Percentiles rank a stretch among this genome's conserved stretches.
phyloP scores from a whole-genome alignment of 2,113 vertebrate genomes.

The Uropsilus gracilis region DNA sequence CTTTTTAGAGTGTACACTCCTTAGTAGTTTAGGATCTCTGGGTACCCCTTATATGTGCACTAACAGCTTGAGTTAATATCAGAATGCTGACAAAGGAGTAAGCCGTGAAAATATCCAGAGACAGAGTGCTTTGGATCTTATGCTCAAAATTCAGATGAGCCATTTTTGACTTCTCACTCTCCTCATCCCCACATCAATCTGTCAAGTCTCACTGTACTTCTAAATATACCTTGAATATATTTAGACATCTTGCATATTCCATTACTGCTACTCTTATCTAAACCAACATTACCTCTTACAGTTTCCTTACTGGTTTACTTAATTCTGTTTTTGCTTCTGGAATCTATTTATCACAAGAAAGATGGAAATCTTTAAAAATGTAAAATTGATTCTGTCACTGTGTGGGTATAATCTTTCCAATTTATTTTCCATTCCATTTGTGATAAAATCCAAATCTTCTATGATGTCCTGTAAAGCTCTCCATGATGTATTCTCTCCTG shows the following conservation, averaged over 20 bases:
- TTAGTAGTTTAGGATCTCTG: no score
- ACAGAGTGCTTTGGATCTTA: background rate
- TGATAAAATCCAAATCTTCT: slow-evolving; percentile 36
- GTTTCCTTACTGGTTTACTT: background rate
- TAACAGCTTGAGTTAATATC: no score
- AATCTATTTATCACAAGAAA: background rate
- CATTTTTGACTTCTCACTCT: background rate
- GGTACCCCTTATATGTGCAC: no score
- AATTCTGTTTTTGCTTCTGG: background rate
- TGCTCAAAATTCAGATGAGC: background rate
- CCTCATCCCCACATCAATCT: background rate
- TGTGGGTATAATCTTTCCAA: background rate
- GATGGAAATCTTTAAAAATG: slow-evolving; percentile 15
- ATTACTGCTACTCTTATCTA: background rate
- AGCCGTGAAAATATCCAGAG: no score
- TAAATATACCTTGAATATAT: background rate
- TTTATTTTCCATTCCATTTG: background rate
- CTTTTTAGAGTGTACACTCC: no score
- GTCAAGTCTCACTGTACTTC: background rate
- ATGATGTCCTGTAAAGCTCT: background rate
- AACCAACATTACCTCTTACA: background rate
- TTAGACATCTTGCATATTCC: background rate
- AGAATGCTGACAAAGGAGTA: no score
- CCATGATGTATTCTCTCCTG: background rate
- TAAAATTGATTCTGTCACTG: background rate